These are phyloP conservation scores for Panagrolaimus sp. DNA, from an alignment of 1,140 invertebrate genomes.

Conservation along the genomic window DNA sequence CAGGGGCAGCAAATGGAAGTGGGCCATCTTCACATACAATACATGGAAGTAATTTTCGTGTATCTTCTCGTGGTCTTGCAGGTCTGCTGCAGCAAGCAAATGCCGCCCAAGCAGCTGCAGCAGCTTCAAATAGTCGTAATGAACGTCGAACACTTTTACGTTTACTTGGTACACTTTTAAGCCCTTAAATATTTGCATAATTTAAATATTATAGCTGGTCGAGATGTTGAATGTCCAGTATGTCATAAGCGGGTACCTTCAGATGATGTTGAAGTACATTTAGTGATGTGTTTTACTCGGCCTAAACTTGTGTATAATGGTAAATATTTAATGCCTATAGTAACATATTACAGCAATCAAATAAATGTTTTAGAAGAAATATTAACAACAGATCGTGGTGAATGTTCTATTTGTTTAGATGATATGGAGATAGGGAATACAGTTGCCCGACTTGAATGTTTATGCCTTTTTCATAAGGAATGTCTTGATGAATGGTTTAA, in stretches of 20 bases:
- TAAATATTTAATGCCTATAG: too few species aligned
- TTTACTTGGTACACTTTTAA: not conserved
- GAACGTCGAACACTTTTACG: too few species aligned
- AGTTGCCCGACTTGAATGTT: conserved; percentile 92
- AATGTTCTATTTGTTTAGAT: conserved; percentile 98
- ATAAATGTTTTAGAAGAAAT: conserved; percentile 77
- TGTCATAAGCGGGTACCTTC: conserved; percentile 94
- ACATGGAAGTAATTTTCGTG: not conserved
- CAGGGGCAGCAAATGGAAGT: too few species aligned
- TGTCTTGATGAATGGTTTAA: conserved; percentile 57
- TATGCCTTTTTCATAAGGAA: conserved; percentile 98
- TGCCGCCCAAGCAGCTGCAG: not conserved
- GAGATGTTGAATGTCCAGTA: conserved; percentile 93
- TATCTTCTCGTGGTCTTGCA: not conserved
- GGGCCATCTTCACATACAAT: too few species aligned
- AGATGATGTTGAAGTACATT: conserved; percentile 94
- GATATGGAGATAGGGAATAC: conserved; percentile 86
- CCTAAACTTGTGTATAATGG: conserved; percentile 95
- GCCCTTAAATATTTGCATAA: conserved; percentile 27
- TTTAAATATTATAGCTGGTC: conserved; percentile 60
- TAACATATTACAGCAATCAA: conserved; percentile 7
- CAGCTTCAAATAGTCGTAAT: not conserved
- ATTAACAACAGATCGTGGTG: conserved; percentile 84
- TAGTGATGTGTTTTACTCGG: conserved; percentile 97
- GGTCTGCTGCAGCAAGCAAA: not conserved